Evolutionary conservation across 92 coral and sea anemone species (phyloP).

Genomic region (Blastomussa wellsi): DNA sequence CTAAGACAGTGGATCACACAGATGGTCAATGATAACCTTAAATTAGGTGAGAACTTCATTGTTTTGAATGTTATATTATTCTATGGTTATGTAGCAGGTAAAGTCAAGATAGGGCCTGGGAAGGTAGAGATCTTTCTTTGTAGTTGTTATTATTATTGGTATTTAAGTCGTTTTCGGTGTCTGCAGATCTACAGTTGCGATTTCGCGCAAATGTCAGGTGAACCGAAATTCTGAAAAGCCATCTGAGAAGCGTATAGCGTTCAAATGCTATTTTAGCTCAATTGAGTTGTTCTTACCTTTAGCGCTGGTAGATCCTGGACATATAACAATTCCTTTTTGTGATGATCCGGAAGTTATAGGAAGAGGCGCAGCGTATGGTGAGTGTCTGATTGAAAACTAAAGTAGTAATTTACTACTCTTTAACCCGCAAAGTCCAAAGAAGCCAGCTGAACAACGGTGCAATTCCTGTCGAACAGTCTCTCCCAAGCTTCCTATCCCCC

Average conservation of each 20-base stretch:
- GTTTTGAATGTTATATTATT: not conserved
- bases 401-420: not conserved
- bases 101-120: too few relatives aligned
- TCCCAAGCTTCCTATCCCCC: not conserved
- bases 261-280: not conserved
- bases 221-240: too few relatives aligned
- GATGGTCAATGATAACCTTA: constrained; percentile 78
- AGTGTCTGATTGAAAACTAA: constrained; percentile 6
- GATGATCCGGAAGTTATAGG: constrained; percentile 89
- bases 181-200: too few relatives aligned
- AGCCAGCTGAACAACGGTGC: not conserved
- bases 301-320: constrained; percentile 89
- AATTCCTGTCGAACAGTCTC: not conserved
- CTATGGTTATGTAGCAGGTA: not conserved
- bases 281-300: constrained; percentile 1
- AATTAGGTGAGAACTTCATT: constrained; percentile 54
- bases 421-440: not conserved
- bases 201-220: too few relatives aligned
- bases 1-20: constrained; percentile 81
- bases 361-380: constrained; percentile 79
- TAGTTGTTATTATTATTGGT: too few relatives aligned
- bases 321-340: constrained; percentile 76
- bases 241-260: not conserved
- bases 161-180: too few relatives aligned
- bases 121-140: too few relatives aligned